These are phyloP conservation scores for Zenarchopterus dispar DNA, from an alignment of 2,797 vertebrate species.

Conservation along the genomic window DNA sequence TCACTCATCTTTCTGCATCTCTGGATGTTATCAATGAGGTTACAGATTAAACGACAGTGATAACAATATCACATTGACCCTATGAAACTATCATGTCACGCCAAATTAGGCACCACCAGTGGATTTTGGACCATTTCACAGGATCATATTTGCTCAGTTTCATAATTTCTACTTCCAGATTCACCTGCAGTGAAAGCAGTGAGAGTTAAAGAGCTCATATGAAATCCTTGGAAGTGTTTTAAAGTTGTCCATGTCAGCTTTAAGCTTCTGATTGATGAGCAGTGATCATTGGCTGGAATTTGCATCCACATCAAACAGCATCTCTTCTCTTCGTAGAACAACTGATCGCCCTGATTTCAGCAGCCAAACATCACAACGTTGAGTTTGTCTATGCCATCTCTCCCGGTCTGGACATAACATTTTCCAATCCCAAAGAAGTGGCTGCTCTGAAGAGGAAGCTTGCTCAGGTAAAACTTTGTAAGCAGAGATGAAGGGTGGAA, in stretches of 20 bases:
- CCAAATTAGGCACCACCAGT: no score
- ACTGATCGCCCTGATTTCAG: slow-evolving; percentile 90
- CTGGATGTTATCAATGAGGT: slow-evolving; percentile 27
- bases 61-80: slow-evolving; percentile 12
- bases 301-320: neutral
- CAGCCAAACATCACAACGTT: slow-evolving; percentile 88
- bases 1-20: neutral
- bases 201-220: no score
- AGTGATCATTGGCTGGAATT: neutral
- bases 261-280: no score
- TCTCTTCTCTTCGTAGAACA: slow-evolving; percentile 80
- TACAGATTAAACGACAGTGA: neutral
- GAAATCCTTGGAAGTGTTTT: no score
- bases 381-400: slow-evolving; percentile 98
- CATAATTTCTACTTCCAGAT: neutral
- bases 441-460: slow-evolving; percentile 93
- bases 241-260: no score
- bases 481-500: slow-evolving; percentile 28
- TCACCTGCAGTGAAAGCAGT: neutral
- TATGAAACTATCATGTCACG: slow-evolving; percentile 5
- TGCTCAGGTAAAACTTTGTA: slow-evolving; percentile 86
- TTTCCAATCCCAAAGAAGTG: slow-evolving; percentile 94
- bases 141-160: no score
- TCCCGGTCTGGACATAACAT: slow-evolving; percentile 96
- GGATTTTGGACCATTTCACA: no score